Conservation (phyloP, 2,888 invertebrate species). For the Molanna angustata region DNA sequence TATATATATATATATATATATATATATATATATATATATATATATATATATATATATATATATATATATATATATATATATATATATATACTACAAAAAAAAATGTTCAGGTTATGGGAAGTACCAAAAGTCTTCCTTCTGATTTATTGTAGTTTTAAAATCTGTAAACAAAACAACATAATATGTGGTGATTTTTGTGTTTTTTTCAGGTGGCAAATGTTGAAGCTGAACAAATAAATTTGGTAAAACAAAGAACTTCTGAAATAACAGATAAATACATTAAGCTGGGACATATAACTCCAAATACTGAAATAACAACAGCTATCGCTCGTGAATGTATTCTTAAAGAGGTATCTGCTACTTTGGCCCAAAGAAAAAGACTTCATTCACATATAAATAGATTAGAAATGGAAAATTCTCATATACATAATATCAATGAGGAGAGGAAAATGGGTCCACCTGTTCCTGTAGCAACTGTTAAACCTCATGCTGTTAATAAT, state of each 20-base stretch:
- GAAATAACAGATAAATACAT: slow-evolving; percentile 72
- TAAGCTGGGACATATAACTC: slow-evolving; percentile 54
- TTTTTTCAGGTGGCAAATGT: slow-evolving; percentile 57
- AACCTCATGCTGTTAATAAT: slow-evolving; percentile 47
- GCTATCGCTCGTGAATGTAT: slow-evolving; percentile 77
- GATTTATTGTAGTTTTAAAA: too few relatives aligned
- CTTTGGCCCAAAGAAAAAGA: slow-evolving; percentile 78
- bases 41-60: too few relatives aligned
- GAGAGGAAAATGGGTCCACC: slow-evolving; percentile 55
- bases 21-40: too few relatives aligned
- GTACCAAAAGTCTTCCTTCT: too few relatives aligned
- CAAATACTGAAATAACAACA: slow-evolving; percentile 60
- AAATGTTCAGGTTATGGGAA: too few relatives aligned
- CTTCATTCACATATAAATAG: slow-evolving; percentile 77
- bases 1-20: too few relatives aligned
- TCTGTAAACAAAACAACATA: too few relatives aligned
- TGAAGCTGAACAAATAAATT: slow-evolving; percentile 73
- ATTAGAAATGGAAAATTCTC: slow-evolving; percentile 73
- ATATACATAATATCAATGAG: slow-evolving; percentile 69
- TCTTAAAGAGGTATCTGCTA: slow-evolving; percentile 81
- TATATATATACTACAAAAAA: too few relatives aligned
- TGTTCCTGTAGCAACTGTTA: slow-evolving; percentile 48
- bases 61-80: too few relatives aligned
- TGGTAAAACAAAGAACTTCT: slow-evolving; percentile 70
- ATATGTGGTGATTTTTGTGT: too few relatives aligned